Conservation (phyloP, 2,113 vertebrate genomes). For the Apteryx mantelli region DNA sequence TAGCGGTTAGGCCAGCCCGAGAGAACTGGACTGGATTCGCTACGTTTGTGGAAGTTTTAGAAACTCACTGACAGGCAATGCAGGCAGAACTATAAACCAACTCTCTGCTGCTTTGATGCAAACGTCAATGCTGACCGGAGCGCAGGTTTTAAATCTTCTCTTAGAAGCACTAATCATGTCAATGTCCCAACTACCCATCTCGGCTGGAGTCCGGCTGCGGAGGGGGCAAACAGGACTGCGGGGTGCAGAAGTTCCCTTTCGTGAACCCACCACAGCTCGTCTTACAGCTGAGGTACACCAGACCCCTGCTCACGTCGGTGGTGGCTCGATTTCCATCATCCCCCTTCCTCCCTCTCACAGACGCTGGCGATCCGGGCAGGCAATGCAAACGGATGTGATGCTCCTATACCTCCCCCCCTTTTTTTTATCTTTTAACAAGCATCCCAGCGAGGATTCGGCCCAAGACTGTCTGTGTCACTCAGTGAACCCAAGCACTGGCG, state of each 20-base stretch:
- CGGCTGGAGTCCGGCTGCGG: not conserved
- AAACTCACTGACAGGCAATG: not conserved
- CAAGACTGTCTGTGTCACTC: not conserved
- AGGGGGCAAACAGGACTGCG: not conserved
- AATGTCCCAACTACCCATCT: not conserved
- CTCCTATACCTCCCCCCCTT: not conserved
- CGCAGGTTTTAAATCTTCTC: not conserved
- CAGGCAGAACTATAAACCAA: not conserved
- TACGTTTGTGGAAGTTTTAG: rapidly evolving
- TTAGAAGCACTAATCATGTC: not conserved
- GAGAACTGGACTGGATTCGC: not conserved
- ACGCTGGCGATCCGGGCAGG: not conserved
- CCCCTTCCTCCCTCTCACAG: not conserved
- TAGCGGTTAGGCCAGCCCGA: not conserved
- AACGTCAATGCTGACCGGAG: not conserved
- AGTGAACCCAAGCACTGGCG: not conserved
- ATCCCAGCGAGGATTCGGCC: not conserved
- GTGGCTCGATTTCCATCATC: not conserved
- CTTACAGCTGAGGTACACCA: not conserved
- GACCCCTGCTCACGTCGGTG: not conserved
- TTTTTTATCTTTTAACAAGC: not conserved
- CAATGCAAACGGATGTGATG: not conserved
- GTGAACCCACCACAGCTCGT: rapidly evolving
- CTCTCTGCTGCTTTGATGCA: not conserved
- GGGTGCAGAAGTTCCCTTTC: not conserved